Evolutionary conservation across 2,888 invertebrate species (phyloP).

Genomic region (Ischnus inquisitorius): DNA sequence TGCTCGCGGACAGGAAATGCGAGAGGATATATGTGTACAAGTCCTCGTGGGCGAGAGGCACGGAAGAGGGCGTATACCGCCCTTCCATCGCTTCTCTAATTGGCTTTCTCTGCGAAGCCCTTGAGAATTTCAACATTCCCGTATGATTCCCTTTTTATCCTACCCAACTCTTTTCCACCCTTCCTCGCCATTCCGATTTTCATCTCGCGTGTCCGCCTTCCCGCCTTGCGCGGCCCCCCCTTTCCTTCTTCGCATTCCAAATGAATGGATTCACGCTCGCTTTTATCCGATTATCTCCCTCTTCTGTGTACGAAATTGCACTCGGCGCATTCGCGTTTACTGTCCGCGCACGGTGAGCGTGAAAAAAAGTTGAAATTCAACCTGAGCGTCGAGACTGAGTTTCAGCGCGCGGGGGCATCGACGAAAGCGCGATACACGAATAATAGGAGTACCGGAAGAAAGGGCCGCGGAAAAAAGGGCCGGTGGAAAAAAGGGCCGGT

Average conservation of each 20-base stretch:
- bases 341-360: not conserved
- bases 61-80: not conserved
- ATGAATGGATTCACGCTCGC: not conserved
- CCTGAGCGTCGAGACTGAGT: too few relatives aligned
- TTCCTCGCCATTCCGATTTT: not conserved
- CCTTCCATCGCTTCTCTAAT: constrained; percentile 54
- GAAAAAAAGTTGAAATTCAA: too few relatives aligned
- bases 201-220: constrained; percentile 1
- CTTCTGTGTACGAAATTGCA: not conserved
- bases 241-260: constrained; percentile 13
- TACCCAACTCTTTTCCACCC: constrained; percentile 14
- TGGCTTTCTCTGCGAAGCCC: constrained; percentile 45
- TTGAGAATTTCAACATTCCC: constrained; percentile 42
- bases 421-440: too few relatives aligned
- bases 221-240: too few relatives aligned
- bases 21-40: too few relatives aligned
- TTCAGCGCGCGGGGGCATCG: too few relatives aligned
- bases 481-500: too few relatives aligned
- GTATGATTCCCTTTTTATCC: constrained; percentile 50
- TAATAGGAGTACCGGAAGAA: too few relatives aligned
- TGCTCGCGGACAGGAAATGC: not conserved
- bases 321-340: not conserved
- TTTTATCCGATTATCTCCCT: not conserved
- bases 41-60: not conserved
- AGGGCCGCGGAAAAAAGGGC: too few relatives aligned